Evolutionary conservation across 2,797 vertebrate species (phyloP), one percentile per base, ranked within the genome.

Genomic region (Acanthurus lineatus): DNA sequence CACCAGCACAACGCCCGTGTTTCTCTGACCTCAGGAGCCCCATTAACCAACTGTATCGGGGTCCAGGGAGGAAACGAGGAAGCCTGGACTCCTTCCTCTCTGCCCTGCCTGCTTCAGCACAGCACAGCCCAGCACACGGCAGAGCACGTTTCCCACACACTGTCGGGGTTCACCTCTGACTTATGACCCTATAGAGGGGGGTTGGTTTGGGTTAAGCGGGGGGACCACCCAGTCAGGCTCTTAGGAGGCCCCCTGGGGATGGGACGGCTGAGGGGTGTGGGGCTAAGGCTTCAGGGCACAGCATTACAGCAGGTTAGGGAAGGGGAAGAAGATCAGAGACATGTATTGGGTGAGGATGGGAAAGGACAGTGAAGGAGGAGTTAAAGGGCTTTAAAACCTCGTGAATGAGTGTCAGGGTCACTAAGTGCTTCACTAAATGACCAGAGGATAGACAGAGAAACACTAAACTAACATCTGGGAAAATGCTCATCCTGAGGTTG

Each of bases 91-190:
- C 76, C 75, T 89, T 92, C 86, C 84, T 83, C 77, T 73, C 70
- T 52, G 69, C 69, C 61, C 54, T 51, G 70, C 68, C 28, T 67
- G 28, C 38, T 49, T 28, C 28, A 32, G 28, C 28, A 32, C 28
- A 32, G 28, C 28, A 32, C 73, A 6, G 67, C 32, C 0, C 63
- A 79, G 65, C 84, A 58, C 82, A 83, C 79, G 57, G 81, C 28
- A n/a, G 53, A 77, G 83, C 93, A 89, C 86, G 87, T 93, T 94
- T 94, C 93, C 93, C 94, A 94, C 94, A 94, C 89, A 86, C 87
- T 90, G 87, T 88, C 54, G 69, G 75, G 82, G 88, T 81, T 93
- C 91, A 94, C 93, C 94, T 92, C 83, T 92, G 93, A 94, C 94
- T 87, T 87, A 77, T 92, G 90, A 93, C 92, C 93, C 86, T 32